Percentiles rank a stretch among this genome's conserved stretches.
phyloP scores from a whole-genome alignment of 2,888 invertebrate species.

The Ochlodes sylvanus region DNA sequence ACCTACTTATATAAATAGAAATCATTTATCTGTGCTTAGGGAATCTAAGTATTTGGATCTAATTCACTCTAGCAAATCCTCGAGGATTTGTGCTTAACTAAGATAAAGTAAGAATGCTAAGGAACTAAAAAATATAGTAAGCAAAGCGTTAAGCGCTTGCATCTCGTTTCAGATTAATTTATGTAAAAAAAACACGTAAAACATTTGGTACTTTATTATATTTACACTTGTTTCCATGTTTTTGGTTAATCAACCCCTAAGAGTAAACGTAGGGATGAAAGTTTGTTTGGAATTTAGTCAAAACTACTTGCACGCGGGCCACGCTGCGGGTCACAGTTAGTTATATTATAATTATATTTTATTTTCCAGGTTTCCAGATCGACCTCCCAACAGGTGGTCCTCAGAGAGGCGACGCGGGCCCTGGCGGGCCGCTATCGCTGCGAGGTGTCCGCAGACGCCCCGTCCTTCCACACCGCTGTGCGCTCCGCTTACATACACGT shows the following conservation, averaged over 20 bases:
- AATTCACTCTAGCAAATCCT: constrained; percentile 21
- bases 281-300: no score
- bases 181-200: background rate
- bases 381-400: constrained; percentile 87
- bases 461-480: constrained; percentile 88
- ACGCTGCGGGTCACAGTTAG: no score
- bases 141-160: background rate
- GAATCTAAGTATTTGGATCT: constrained; percentile 4
- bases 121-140: constrained; percentile 1
- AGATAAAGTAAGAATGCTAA: constrained; percentile 6
- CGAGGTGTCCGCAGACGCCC: constrained; percentile 90
- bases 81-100: constrained; percentile 10
- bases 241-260: no score
- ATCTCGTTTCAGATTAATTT: background rate
- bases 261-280: no score
- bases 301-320: no score
- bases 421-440: constrained; percentile 89
- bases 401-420: constrained; percentile 87
- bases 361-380: constrained; percentile 85
- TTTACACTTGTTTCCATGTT: no score
- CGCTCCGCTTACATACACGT: constrained; percentile 89
- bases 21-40: background rate
- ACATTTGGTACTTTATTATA: no score
- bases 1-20: background rate
- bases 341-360: background rate